Evolutionary conservation across 2,888 invertebrate species (phyloP), one percentile per base, ranked within the genome.

Genomic region (Monoplex corrugatus): DNA sequence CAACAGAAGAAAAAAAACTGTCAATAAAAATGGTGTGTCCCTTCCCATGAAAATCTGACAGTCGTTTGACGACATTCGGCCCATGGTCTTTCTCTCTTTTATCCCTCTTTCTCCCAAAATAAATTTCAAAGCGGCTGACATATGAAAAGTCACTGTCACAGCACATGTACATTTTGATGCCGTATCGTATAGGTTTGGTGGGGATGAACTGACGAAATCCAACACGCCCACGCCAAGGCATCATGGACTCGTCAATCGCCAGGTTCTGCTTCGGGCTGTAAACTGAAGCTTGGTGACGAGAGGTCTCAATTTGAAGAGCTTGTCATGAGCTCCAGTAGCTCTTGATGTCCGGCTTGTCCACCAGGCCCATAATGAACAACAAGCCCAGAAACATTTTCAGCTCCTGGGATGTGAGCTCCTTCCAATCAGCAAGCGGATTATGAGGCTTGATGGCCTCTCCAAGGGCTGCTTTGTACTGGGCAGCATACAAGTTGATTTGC

Each of bases 211-310:
- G 40, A 0, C 75, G 50, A 57, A 72, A 86, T 8, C 38, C 38
- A 19, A 86, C 43, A 28, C 86, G 72, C 2, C 86, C 86, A n/a
- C 72, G 68, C 44, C 86, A 86, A 13, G 86, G 72, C 43, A 72
- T 35, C 72, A 86, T 86, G 10, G 72, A 44, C 44, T 86, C 86
- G 72, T 86, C 72, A 32, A 72, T 45, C 5, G 86, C 40, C 44
- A 86, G 38, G 68, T 68, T 32, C 28, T 40, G 72, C 23, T 45
- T 45, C 0, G 86, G 72, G n/a, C 16, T 57, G 86, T 86, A 86
- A 8, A 45, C 82, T n/a, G n/a, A 40, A 88, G 16, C 19, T 88
- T 80, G n/a, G 43, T 45, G 35, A 88, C 13, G 2, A 82, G 44
- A 43, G 82, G 57, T 5, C 63, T 16, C 1, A 88, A 38, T 35